Base-by-base conservation (phyloP, 2,888 invertebrate genomes). In the Alitta virens region DNA sequence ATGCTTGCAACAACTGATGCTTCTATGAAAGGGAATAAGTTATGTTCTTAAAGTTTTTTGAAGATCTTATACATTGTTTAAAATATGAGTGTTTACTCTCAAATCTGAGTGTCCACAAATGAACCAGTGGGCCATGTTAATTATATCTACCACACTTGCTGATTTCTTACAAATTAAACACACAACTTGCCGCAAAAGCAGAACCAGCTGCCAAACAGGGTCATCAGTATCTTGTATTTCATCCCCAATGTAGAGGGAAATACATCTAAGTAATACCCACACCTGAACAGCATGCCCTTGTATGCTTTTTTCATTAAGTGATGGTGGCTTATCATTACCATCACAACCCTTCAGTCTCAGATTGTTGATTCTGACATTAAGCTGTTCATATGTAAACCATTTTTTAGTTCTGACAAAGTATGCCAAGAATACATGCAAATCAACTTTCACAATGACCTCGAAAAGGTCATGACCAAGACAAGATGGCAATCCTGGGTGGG, bases 61-160 rank as follows among this genome's bases (percentile, higher is more conserved):
- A 5, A 7, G 33, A 33, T 33, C 7, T 7, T 12, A 33, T 33
- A 12, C 33, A 33, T 21, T 56, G 46, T 50, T 70, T 68, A 55
- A 69, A 69, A 56, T 67, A 68, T 50, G 61, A 46, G 52, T 69
- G 66, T 56, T 63, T 68, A 38, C 63, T 63, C 55, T 68, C 67
- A 57, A 70, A 69, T 9, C 67, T 40, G 62, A 70, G 53, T 26
- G 64, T 63, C 69, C 69, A 69, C 26, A 64, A 40, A 16, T 58
- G 43, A n/a, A 61, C 60, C 21, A 68, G 54, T 51, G 68, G 65
- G 21, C 69, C 68, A 49, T 18, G 23, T 9, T 21, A n/a, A 18
- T 21, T n/a, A 49, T n/a, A 9, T 49, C 18, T 7, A 9, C 16
- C 5, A 23, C 23, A 7, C 7, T 18, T 7, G 16, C 5, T 7